These are phyloP conservation scores for Cephalotes varians DNA, from an alignment of 2,888 invertebrate species.

Conservation along the genomic window DNA sequence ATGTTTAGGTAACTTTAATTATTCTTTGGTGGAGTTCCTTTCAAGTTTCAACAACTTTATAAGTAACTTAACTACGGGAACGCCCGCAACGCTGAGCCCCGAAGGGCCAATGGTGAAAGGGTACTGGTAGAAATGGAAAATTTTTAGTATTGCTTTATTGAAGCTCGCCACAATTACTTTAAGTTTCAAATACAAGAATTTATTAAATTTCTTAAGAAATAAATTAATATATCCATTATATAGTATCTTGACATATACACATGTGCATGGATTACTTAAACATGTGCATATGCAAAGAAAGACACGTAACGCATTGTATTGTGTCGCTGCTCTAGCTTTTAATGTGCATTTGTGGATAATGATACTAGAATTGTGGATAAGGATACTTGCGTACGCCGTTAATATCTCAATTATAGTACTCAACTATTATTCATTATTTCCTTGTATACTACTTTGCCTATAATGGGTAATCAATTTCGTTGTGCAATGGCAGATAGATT, in stretches of 20 bases:
- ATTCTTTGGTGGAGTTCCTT: constrained; percentile 74
- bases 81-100: constrained; percentile 65
- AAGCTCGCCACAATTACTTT: constrained; percentile 56
- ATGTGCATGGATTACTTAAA: background rate
- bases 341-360: constrained; percentile 56
- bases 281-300: background rate
- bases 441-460: background rate
- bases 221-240: background rate
- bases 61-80: constrained; percentile 70
- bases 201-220: background rate
- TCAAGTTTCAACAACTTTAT: constrained; percentile 75
- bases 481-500: constrained; percentile 49
- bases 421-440: constrained; percentile 2
- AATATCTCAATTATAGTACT: constrained; percentile 42
- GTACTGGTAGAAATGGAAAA: constrained; percentile 62
- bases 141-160: constrained; percentile 64
- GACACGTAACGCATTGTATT: background rate
- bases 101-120: constrained; percentile 58
- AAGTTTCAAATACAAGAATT: constrained; percentile 39
- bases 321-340: constrained; percentile 49
- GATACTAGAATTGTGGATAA: constrained; percentile 46
- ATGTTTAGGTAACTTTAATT: constrained; percentile 76
- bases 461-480: constrained; percentile 31
- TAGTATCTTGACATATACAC: background rate
- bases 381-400: too few species aligned